These are phyloP conservation scores for Atlantisia rogersi DNA, from an alignment of 2,113 vertebrate genomes.

Conservation along the genomic window DNA sequence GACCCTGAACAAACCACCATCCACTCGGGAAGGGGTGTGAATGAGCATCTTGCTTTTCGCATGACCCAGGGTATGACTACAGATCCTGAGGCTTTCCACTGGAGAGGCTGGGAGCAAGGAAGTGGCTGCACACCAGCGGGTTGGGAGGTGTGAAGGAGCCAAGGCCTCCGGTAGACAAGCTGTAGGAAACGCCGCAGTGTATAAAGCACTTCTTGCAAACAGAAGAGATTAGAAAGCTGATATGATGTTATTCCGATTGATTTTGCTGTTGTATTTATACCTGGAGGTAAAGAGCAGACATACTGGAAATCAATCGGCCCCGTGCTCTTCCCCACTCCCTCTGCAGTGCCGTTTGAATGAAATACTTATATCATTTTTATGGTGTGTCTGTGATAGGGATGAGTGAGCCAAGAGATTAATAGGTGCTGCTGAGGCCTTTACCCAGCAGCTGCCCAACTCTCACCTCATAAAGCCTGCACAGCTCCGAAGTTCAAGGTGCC, in stretches of 20 bases:
- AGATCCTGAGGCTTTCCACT: neutral
- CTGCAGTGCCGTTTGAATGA: conserved; percentile 57
- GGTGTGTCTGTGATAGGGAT: conserved; percentile 68
- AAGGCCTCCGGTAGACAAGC: neutral
- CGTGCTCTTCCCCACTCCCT: conserved; percentile 28
- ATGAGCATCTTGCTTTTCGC: neutral
- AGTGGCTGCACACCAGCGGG: fast-evolving
- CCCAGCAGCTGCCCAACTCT: conserved; percentile 8
- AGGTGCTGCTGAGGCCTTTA: neutral
- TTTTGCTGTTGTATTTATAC: conserved; percentile 76
- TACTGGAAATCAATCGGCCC: conserved; percentile 73
- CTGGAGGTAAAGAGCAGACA: conserved; percentile 72
- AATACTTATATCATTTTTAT: conserved; percentile 79
- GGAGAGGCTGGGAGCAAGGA: fast-evolving
- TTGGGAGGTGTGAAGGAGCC: fast-evolving
- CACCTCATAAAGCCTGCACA: neutral
- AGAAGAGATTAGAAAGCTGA: conserved; percentile 71
- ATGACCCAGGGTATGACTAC: neutral
- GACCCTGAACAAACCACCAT: fast-evolving
- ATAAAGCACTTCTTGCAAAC: conserved; percentile 21
- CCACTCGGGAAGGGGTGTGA: fast-evolving
- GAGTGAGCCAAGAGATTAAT: conserved; percentile 74
- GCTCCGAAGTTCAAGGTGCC: conserved; percentile 49
- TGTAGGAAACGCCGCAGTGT: conserved; percentile 36
- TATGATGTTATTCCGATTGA: conserved; percentile 75